Evolutionary conservation across 2,888 invertebrate species (phyloP).

Genomic region (Netelia fuscicornis): DNA sequence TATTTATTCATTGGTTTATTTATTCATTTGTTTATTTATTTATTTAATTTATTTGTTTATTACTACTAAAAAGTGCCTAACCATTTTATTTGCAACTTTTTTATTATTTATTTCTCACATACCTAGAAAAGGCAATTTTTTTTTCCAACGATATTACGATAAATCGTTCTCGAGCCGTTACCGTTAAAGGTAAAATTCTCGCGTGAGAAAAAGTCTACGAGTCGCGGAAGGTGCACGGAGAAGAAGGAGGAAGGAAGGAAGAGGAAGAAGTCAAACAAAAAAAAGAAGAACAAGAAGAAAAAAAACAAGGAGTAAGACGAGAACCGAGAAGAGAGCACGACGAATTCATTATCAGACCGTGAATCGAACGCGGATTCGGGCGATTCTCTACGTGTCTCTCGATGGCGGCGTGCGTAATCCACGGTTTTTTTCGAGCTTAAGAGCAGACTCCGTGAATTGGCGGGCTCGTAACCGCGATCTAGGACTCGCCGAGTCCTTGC

Average conservation of each 20-base stretch:
- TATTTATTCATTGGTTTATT: too few species aligned
- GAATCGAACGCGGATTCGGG: slow-evolving; percentile 62
- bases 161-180: not conserved
- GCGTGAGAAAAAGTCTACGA: not conserved
- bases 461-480: slow-evolving; percentile 41
- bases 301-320: not conserved
- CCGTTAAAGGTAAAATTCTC: not conserved
- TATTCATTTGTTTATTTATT: too few species aligned
- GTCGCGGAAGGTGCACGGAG: not conserved
- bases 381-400: slow-evolving; percentile 17
- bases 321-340: not conserved
- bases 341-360: slow-evolving; percentile 60
- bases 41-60: too few species aligned
- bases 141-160: too few species aligned
- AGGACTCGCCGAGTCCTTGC: slow-evolving; percentile 57
- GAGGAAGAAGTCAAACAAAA: not conserved
- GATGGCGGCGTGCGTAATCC: not conserved
- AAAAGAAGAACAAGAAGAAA: not conserved
- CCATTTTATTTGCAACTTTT: too few species aligned
- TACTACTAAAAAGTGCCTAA: too few species aligned
- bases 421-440: not conserved
- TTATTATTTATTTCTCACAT: too few species aligned
- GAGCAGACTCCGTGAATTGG: slow-evolving; percentile 38
- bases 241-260: not conserved
- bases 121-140: too few species aligned